Conservation (phyloP, 2,797 vertebrate species). For the Darevskia nairensis region DNA sequence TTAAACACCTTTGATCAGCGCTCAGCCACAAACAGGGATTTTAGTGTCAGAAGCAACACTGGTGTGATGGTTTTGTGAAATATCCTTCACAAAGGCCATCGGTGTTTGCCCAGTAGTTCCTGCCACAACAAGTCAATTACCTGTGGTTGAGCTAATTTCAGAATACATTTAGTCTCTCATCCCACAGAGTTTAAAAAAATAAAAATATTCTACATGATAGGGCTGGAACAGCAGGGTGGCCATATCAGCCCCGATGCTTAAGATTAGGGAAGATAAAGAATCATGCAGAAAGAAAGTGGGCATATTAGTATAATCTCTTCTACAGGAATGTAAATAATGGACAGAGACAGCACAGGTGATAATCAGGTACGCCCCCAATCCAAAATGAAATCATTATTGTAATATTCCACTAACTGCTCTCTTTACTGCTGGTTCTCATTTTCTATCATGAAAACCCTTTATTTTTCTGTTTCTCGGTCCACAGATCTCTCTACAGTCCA, state of each 20-base stretch:
- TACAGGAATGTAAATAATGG: not conserved
- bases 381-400: not conserved
- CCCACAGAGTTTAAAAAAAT: not conserved
- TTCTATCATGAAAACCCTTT: not conserved
- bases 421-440: not conserved
- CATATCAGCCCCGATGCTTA: not conserved
- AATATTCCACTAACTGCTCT: not conserved
- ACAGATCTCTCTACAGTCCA: not conserved
- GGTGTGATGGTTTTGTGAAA: not conserved
- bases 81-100: not conserved
- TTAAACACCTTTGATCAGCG: slow-evolving; percentile 52
- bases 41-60: not conserved
- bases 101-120: not conserved
- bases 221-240: not conserved
- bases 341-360: too few species aligned
- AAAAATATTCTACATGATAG: not conserved
- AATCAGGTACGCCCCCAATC: not conserved
- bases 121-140: not conserved
- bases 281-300: not conserved
- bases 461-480: not conserved
- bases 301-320: not conserved
- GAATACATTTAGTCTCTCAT: not conserved
- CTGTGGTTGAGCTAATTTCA: not conserved
- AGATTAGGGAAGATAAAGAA: not conserved
- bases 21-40: slow-evolving; percentile 12